Conservation (phyloP, 2,113 vertebrate species). For the Himantopus leucocephalus region DNA sequence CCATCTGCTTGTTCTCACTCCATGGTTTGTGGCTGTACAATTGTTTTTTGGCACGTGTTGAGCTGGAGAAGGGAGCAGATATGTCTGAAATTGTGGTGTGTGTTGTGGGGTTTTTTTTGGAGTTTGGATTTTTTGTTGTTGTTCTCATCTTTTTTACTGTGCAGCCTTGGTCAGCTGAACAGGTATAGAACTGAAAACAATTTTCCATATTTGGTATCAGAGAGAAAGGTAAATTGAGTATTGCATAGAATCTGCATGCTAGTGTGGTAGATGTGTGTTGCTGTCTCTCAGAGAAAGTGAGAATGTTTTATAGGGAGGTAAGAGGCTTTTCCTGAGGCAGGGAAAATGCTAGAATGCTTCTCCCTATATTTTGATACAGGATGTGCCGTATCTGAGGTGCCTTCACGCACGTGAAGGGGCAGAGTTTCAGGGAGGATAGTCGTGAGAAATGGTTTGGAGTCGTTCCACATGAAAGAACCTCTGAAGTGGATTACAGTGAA, state of each 20-base stretch:
- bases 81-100: neutral
- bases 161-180: neutral
- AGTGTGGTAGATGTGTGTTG: neutral
- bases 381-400: neutral
- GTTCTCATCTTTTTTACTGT: neutral
- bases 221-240: neutral
- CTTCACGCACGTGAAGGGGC: neutral
- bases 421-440: neutral
- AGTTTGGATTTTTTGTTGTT: neutral
- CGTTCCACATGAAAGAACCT: neutral
- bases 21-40: neutral
- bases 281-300: neutral
- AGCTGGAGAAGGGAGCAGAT: neutral
- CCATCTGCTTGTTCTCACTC: neutral
- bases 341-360: neutral
- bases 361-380: neutral
- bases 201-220: neutral
- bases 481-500: conserved; percentile 23
- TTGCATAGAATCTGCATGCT: neutral
- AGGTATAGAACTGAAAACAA: neutral
- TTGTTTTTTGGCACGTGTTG: neutral
- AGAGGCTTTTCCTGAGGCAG: neutral
- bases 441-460: neutral
- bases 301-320: neutral
- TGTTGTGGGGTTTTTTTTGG: neutral